phyloP scores from a whole-genome alignment of 2,113 vertebrate genomes.

The Anolis sagrei region DNA sequence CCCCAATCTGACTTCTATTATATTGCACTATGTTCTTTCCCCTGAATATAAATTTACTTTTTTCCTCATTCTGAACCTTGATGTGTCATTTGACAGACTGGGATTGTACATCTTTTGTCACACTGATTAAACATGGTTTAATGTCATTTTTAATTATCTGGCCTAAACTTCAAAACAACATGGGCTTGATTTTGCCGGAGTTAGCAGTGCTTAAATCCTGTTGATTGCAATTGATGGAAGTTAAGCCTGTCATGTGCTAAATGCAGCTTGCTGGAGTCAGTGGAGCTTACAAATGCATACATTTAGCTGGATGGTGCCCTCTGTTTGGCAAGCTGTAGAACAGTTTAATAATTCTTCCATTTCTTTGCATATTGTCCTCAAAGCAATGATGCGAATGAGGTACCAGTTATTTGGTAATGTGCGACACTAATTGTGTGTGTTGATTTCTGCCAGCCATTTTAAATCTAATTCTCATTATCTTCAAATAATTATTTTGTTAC shows the following conservation, averaged over 20 bases:
- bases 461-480: conserved; percentile 72
- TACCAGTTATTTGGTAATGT: conserved; percentile 72
- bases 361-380: conserved; percentile 53
- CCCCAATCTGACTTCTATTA: neutral
- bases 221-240: neutral
- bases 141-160: conserved; percentile 12
- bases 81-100: neutral
- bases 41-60: neutral
- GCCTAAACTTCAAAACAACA: neutral
- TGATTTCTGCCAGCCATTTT: conserved; percentile 73
- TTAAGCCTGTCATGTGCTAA: neutral
- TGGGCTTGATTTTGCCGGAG: neutral
- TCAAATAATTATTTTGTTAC: conserved; percentile 76
- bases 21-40: too few species aligned
- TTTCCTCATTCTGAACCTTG: neutral
- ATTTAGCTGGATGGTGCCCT: conserved; percentile 40
- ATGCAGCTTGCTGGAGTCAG: conserved; percentile 5
- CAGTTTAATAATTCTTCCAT: conserved; percentile 64
- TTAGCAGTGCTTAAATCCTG: conserved; percentile 2
- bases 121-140: neutral
- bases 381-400: conserved; percentile 58
- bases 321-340: conserved; percentile 56
- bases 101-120: conserved; percentile 6
- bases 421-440: conserved; percentile 66
- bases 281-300: conserved; percentile 46